Percentiles rank a stretch among this genome's conserved stretches.
Evolutionary conservation across 2,797 vertebrate genomes (phyloP).

Genomic region (Alosa sapidissima): DNA sequence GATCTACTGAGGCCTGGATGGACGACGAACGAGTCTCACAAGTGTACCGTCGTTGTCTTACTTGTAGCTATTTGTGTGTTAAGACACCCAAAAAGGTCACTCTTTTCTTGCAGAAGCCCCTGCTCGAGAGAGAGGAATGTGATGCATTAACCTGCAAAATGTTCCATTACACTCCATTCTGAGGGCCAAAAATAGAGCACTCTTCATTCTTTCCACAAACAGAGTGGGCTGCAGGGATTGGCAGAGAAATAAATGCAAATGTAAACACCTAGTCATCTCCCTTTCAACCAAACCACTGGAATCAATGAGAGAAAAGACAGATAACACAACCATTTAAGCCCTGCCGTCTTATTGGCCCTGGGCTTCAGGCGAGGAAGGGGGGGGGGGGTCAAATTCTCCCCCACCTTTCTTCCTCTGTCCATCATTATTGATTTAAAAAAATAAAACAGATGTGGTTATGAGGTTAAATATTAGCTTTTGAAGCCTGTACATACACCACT

Average conservation of each 20-base stretch:
- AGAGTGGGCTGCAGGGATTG: slow-evolving; percentile 45
- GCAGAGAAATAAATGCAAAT: slow-evolving; percentile 58
- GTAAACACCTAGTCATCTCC: slow-evolving; percentile 59
- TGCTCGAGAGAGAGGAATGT: slow-evolving; percentile 23
- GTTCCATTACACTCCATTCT: slow-evolving; percentile 46
- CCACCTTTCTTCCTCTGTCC: neutral
- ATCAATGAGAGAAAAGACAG: slow-evolving; percentile 36
- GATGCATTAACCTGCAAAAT: slow-evolving; percentile 54
- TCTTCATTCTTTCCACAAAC: slow-evolving; percentile 67
- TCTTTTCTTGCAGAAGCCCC: neutral
- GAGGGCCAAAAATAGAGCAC: slow-evolving; percentile 59
- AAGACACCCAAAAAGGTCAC: slow-evolving; percentile 10
- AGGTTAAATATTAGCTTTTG: slow-evolving; percentile 1
- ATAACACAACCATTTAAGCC: slow-evolving; percentile 45
- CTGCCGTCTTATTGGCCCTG: slow-evolving; percentile 51
- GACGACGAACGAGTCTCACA: neutral
- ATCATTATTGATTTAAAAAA: neutral
- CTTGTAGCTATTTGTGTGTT: neutral
- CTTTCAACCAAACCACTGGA: slow-evolving; percentile 49
- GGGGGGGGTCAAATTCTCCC: neutral
- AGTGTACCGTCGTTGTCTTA: neutral
- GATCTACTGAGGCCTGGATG: neutral
- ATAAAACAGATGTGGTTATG: neutral
- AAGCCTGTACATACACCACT: neutral
- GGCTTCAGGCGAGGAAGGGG: neutral